Evolutionary conservation across 2,113 vertebrate genomes (phyloP).

Genomic region (Alexandromys fortis): DNA sequence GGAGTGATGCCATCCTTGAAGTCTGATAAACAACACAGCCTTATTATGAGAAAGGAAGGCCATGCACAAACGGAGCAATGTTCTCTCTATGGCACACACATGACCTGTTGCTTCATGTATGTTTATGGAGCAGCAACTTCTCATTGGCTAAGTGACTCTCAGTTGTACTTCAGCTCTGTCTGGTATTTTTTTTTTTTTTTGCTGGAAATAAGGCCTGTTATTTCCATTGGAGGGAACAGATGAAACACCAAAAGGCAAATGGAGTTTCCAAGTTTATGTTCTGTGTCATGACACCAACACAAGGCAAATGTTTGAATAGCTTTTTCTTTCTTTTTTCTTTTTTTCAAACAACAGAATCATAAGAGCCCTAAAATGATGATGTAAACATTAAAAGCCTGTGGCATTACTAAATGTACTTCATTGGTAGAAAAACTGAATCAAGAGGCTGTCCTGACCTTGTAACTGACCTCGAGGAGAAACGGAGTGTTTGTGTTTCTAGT

Average conservation of each 20-base stretch:
- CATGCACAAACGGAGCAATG: not conserved
- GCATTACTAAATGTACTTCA: conserved; percentile 32
- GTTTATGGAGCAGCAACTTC: not conserved
- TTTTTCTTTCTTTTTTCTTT: not conserved
- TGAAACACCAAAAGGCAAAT: not conserved
- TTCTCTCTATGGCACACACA: not conserved
- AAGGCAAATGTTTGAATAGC: not conserved
- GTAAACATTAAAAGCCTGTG: not conserved
- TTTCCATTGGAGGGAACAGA: not conserved
- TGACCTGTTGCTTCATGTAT: not conserved
- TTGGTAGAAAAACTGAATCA: not conserved
- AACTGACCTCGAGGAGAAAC: not conserved
- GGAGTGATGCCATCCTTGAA: not conserved
- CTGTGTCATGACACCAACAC: not conserved
- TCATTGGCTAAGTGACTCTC: conserved; percentile 44
- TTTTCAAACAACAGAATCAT: not conserved
- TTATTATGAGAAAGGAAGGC: conserved; percentile 36
- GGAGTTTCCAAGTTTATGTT: not conserved
- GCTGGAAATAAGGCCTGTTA: not conserved
- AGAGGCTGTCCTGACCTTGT: not conserved
- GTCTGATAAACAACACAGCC: not conserved
- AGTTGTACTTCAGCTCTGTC: conserved; percentile 12
- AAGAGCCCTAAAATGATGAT: conserved; percentile 29
- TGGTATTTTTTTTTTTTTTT: conserved; percentile 14
- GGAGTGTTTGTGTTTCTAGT: not conserved